Conservation (phyloP, 2,888 invertebrate genomes). For the Drosophila kambysellisi region DNA sequence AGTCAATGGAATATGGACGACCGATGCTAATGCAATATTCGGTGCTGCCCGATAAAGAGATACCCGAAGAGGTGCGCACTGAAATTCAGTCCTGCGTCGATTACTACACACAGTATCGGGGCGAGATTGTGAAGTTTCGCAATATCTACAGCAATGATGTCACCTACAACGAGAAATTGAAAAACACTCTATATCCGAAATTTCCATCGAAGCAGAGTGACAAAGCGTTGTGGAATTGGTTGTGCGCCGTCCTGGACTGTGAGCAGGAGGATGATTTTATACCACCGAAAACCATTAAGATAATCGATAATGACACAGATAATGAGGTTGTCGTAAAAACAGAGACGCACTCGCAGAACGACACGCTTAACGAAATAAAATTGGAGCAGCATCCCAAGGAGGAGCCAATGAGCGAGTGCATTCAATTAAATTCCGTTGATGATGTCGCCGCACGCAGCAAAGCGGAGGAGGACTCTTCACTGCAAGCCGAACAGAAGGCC, state of each 20-base stretch:
- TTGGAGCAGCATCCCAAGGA: slow-evolving; percentile 71
- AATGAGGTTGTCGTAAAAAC: slow-evolving; percentile 57
- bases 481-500: slow-evolving; percentile 77
- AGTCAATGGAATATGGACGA: slow-evolving; percentile 94
- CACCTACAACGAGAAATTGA: slow-evolving; percentile 93
- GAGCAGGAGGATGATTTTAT: slow-evolving; percentile 90
- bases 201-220: slow-evolving; percentile 93
- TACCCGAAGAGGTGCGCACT: slow-evolving; percentile 92
- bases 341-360: slow-evolving; percentile 48
- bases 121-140: slow-evolving; percentile 89
- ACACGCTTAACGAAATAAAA: slow-evolving; percentile 59
- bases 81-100: slow-evolving; percentile 94
- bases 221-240: slow-evolving; percentile 91
- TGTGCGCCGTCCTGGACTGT: slow-evolving; percentile 91
- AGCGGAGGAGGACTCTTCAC: slow-evolving; percentile 68
- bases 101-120: slow-evolving; percentile 90
- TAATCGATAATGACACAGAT: slow-evolving; percentile 74
- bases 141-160: slow-evolving; percentile 86
- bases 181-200: slow-evolving; percentile 92
- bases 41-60: slow-evolving; percentile 91
- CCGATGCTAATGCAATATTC: slow-evolving; percentile 96
- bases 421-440: slow-evolving; percentile 56
- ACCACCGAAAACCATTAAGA: slow-evolving; percentile 84
- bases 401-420: slow-evolving; percentile 55
- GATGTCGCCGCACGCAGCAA: slow-evolving; percentile 71